Percentiles rank a stretch among this genome's conserved stretches.
Conservation (phyloP, 2,797 vertebrate species). For the Lithobates pipiens region DNA sequence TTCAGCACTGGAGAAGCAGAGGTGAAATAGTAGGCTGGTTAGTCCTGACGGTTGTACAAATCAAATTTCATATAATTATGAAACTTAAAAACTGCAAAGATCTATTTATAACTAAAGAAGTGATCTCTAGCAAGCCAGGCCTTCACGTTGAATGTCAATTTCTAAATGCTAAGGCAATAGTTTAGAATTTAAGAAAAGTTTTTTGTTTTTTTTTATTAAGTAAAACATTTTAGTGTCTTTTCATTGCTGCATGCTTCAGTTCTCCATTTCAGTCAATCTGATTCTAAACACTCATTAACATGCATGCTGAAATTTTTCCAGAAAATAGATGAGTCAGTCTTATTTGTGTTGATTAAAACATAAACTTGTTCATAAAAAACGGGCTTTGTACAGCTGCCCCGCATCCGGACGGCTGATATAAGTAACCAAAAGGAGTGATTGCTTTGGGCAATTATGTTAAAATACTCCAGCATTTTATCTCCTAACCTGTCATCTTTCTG, state of each 20-base stretch:
- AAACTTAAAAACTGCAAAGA: background rate
- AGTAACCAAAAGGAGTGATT: slow-evolving; percentile 45
- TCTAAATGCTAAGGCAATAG: background rate
- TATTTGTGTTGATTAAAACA: slow-evolving; percentile 54
- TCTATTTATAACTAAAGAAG: background rate
- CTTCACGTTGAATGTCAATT: background rate
- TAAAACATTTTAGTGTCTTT: background rate
- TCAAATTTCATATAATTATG: background rate
- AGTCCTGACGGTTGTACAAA: background rate
- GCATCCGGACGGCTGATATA: slow-evolving; percentile 22
- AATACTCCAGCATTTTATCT: slow-evolving; percentile 54
- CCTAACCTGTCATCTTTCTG: slow-evolving; percentile 53
- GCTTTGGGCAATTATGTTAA: slow-evolving; percentile 56
- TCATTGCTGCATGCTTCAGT: background rate
- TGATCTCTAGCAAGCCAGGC: background rate
- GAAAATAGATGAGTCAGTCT: slow-evolving; percentile 29
- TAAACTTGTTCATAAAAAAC: slow-evolving; percentile 29
- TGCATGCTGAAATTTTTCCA: slow-evolving; percentile 29
- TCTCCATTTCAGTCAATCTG: background rate
- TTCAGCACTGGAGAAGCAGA: background rate
- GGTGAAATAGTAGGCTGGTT: background rate
- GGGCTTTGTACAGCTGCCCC: slow-evolving; percentile 6
- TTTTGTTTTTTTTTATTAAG: no score
- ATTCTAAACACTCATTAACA: slow-evolving; percentile 20
- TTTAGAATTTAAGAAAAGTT: background rate